Evolutionary conservation across 2,797 vertebrate species (phyloP).

Genomic region (Neomorphus geoffroyi): DNA sequence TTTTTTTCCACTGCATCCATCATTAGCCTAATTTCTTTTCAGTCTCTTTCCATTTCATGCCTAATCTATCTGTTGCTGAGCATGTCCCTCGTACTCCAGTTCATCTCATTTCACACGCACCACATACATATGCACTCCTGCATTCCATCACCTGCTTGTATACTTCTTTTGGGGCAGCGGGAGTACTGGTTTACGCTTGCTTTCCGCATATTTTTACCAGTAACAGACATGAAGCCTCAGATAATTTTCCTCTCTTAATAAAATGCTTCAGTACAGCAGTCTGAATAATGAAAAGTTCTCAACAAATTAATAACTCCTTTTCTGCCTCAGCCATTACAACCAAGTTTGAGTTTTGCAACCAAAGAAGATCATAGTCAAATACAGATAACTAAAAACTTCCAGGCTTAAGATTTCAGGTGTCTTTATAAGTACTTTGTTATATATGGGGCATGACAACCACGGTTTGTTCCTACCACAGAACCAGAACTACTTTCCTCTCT

Average conservation of each 20-base stretch:
- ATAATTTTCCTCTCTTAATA: neutral
- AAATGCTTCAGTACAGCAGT: neutral
- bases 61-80: neutral
- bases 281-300: neutral
- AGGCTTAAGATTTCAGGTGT: neutral
- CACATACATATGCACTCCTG: neutral
- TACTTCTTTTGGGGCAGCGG: fast-evolving
- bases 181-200: neutral
- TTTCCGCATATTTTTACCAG: neutral
- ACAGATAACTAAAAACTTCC: neutral
- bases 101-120: neutral
- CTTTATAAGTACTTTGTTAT: neutral
- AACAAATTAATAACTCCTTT: neutral
- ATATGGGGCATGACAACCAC: neutral
- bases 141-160: neutral
- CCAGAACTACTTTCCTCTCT: neutral
- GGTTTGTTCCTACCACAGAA: neutral
- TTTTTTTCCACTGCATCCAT: neutral
- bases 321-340: neutral
- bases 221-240: neutral
- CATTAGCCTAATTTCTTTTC: neutral
- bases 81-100: neutral
- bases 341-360: neutral
- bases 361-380: neutral
- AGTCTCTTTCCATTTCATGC: neutral